Conservation (phyloP, 2,797 vertebrate species). For the Pseudocheirus occidentalis region DNA sequence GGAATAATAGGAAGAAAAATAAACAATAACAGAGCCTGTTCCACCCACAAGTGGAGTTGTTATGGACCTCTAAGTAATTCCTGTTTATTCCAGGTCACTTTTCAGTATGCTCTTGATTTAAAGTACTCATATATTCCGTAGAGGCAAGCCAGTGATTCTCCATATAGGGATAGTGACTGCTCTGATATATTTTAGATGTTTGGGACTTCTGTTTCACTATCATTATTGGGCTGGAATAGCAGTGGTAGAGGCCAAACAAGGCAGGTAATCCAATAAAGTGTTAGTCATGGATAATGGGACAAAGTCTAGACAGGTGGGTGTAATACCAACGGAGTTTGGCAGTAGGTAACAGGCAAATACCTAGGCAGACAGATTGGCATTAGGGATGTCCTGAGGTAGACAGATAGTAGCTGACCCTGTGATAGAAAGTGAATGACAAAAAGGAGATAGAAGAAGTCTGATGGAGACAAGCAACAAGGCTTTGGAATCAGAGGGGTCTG, state of each 20-base stretch:
- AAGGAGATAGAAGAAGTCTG: background rate
- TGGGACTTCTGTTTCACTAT: background rate
- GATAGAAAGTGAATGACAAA: background rate
- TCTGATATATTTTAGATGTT: background rate
- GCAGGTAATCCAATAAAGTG: background rate
- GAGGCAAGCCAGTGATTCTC: background rate
- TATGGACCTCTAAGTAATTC: background rate
- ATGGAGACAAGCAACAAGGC: background rate
- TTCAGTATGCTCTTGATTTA: background rate
- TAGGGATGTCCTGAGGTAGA: background rate
- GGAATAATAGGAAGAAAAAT: conserved; percentile 3
- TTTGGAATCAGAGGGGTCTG: background rate
- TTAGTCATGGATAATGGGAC: background rate
- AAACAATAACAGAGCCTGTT: background rate
- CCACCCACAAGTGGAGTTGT: too few relatives aligned
- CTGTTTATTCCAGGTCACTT: conserved; percentile 18
- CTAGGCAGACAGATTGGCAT: background rate
- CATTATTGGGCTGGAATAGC: background rate
- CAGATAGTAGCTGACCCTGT: background rate
- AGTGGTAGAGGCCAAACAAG: background rate
- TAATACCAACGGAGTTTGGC: background rate
- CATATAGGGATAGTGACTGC: background rate
- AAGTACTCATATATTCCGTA: background rate
- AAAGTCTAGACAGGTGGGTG: background rate
- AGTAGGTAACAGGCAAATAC: background rate